Evolutionary conservation across 2,888 invertebrate genomes (phyloP).

Genomic region (Diarsia dahlii): DNA sequence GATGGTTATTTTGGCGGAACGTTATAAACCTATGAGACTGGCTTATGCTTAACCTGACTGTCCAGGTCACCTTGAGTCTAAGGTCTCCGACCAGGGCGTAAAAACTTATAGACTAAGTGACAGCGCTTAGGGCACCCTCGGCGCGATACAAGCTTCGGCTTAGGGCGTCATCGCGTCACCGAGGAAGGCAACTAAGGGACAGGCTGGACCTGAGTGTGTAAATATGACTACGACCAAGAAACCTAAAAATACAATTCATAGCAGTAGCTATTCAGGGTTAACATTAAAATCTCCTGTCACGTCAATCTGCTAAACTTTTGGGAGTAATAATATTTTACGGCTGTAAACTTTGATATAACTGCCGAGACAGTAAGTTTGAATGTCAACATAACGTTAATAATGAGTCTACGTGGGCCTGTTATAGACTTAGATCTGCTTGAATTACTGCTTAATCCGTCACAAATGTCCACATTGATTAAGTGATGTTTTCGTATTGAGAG

Average conservation of each 20-base stretch:
- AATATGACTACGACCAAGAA: not conserved
- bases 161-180: too few relatives aligned
- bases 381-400: not conserved
- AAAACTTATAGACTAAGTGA: too few relatives aligned
- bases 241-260: not conserved
- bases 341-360: constrained; percentile 34
- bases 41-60: too few relatives aligned
- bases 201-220: too few relatives aligned
- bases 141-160: too few relatives aligned
- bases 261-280: not conserved
- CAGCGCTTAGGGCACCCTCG: too few relatives aligned
- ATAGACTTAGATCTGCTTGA: constrained; percentile 8
- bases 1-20: too few relatives aligned
- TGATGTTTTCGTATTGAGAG: not conserved
- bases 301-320: constrained; percentile 25
- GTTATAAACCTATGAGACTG: too few relatives aligned
- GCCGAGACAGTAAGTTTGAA: constrained; percentile 34
- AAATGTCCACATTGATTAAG: not conserved
- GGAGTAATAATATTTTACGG: constrained; percentile 18
- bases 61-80: too few relatives aligned
- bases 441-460: not conserved
- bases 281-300: not conserved
- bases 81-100: too few relatives aligned
- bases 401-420: constrained; percentile 19
- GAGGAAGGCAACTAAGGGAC: too few relatives aligned